A percentile compares a stretch with the other conserved stretches of the same genome.
Conservation (phyloP, 1,140 invertebrate species). For the Marisa cornuarietis region DNA sequence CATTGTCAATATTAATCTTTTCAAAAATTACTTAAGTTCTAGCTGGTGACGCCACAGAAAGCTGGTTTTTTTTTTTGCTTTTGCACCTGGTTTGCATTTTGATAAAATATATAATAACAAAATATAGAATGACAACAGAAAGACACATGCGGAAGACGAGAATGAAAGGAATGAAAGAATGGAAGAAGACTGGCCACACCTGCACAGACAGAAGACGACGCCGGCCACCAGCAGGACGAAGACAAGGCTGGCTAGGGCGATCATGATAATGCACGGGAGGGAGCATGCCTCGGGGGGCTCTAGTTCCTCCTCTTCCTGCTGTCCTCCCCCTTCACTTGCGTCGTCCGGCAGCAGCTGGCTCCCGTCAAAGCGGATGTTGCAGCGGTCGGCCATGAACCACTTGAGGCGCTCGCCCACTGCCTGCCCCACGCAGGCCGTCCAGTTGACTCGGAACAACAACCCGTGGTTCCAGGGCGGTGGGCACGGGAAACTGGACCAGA, state of each 20-base stretch:
- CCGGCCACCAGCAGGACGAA: slow-evolving; percentile 25
- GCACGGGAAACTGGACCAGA: slow-evolving; percentile 35
- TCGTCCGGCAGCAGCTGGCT: slow-evolving; percentile 17
- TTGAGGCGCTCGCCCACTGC: slow-evolving; percentile 32
- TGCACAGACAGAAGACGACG: slow-evolving; percentile 27
- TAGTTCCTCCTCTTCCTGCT: slow-evolving; percentile 25
- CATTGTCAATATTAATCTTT: too few relatives aligned
- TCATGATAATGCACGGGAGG: slow-evolving; percentile 32
- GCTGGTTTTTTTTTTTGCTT: too few relatives aligned
- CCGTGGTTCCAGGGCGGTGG: slow-evolving; percentile 33
- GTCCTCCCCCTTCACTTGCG: background rate
- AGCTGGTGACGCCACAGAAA: background rate
- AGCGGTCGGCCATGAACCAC: slow-evolving; percentile 34
- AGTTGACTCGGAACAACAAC: slow-evolving; percentile 30
- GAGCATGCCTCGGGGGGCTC: slow-evolving; percentile 7
- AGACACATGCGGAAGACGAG: too few relatives aligned
- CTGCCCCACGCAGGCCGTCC: slow-evolving; percentile 30
- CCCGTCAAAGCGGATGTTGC: slow-evolving; percentile 32
- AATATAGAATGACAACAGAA: background rate
- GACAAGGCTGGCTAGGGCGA: slow-evolving; percentile 23
- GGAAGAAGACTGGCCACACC: slow-evolving; percentile 12
- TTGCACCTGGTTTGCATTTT: too few relatives aligned
- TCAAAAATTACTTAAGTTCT: background rate
- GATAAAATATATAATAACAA: background rate
- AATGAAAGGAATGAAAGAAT: too few relatives aligned